A percentile compares a stretch with the other conserved stretches of the same genome.
Evolutionary conservation across 53 echinoderm and acorn worm genomes (phyloP).

Genomic region (Patiria pectinifera): DNA sequence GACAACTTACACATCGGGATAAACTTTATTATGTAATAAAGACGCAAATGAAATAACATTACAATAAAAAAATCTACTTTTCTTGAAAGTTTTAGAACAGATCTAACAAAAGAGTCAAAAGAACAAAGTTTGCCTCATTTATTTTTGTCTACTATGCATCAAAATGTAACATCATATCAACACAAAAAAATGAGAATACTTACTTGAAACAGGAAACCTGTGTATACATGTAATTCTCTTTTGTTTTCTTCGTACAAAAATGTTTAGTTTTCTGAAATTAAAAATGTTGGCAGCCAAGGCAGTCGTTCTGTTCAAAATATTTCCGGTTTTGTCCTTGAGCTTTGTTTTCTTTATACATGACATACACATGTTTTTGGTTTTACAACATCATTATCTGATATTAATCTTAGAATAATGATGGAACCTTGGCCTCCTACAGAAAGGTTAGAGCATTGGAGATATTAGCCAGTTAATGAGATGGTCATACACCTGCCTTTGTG

Average conservation of each 20-base stretch:
- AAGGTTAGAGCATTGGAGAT: background rate
- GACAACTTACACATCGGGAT: too few relatives aligned
- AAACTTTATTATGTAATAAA: too few relatives aligned
- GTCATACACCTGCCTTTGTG: background rate
- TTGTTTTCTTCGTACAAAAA: background rate
- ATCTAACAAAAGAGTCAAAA: too few relatives aligned
- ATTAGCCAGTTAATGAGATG: background rate
- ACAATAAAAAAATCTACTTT: too few relatives aligned
- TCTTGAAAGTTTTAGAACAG: too few relatives aligned
- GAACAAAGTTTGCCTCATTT: too few relatives aligned
- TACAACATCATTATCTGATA: slow-evolving; percentile 54
- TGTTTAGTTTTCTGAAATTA: background rate
- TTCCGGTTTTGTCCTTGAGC: background rate
- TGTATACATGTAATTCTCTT: too few relatives aligned
- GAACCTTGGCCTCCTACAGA: background rate
- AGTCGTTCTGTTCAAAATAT: background rate
- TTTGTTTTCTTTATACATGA: background rate
- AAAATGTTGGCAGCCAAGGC: background rate
- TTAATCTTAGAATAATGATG: slow-evolving; percentile 32
- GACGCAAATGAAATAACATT: too few relatives aligned
- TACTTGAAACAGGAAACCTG: too few relatives aligned
- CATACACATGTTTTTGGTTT: slow-evolving; percentile 1
- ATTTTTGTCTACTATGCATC: too few relatives aligned
- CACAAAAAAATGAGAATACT: too few relatives aligned
- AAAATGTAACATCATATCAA: too few relatives aligned